Percentiles rank a stretch among this genome's conserved stretches.
Evolutionary conservation across 2,113 vertebrate genomes (phyloP).

Genomic region (Chloroceryle aenea): DNA sequence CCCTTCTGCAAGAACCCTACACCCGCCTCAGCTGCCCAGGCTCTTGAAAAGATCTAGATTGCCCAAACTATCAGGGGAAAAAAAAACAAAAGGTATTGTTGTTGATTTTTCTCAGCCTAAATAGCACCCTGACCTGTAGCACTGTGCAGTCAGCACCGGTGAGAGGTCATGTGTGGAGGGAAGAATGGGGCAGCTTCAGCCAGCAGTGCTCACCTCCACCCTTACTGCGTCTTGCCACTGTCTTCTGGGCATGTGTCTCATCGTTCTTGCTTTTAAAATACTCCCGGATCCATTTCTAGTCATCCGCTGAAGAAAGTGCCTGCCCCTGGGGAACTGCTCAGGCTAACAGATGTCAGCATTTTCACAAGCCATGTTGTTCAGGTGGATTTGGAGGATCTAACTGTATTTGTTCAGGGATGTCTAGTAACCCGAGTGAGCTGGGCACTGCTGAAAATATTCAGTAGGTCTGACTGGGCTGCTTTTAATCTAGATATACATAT

Average conservation of each 20-base stretch:
- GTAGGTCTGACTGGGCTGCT: neutral
- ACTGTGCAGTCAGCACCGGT: fast-evolving
- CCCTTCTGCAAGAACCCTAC: neutral
- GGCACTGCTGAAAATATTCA: neutral
- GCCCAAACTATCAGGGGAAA: neutral
- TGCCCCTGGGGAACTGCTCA: neutral
- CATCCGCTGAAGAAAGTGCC: neutral
- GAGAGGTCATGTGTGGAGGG: fast-evolving
- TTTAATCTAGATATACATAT: neutral
- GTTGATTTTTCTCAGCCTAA: neutral
- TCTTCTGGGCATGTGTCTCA: neutral
- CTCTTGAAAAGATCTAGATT: neutral
- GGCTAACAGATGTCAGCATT: neutral
- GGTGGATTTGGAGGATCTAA: constrained; percentile 30
- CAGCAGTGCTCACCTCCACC: neutral
- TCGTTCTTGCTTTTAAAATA: neutral
- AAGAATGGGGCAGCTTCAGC: neutral
- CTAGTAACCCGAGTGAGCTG: neutral
- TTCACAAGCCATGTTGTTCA: neutral
- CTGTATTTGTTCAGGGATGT: constrained; percentile 9
- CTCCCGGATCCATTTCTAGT: neutral
- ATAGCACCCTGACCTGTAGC: neutral
- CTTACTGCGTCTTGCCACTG: neutral
- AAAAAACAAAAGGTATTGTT: neutral
- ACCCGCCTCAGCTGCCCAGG: neutral